phyloP scores from a whole-genome alignment of 1,140 invertebrate genomes.

The Daktulosphaira vitifoliae region DNA sequence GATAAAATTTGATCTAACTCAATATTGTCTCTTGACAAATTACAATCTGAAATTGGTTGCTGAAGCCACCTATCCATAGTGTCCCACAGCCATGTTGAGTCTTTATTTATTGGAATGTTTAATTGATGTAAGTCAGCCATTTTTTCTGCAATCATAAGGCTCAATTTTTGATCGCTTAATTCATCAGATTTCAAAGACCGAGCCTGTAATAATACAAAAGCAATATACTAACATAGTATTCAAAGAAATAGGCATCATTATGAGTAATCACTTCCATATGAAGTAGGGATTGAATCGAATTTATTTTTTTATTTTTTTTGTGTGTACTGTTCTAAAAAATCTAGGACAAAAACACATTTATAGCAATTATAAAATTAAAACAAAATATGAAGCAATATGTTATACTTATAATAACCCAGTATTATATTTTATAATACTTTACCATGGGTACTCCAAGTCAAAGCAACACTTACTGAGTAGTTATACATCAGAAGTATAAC shows the following conservation, averaged over 20 bases:
- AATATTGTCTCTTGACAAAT: neutral
- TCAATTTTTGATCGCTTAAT: conserved; percentile 64
- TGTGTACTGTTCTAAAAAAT: conserved; percentile 29
- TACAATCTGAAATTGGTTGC: neutral
- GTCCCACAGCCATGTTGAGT: conserved; percentile 87
- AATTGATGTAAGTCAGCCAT: conserved; percentile 84
- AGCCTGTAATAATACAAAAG: conserved; percentile 51
- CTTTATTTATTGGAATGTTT: conserved; percentile 88
- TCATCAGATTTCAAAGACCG: conserved; percentile 69
- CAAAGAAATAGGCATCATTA: neutral
- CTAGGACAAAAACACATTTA: conserved; percentile 30
- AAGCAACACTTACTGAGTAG: conserved; percentile 26
- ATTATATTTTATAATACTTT: no score
- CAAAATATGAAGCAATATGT: no score
- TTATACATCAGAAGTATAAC: conserved; percentile 12
- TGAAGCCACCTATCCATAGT: conserved; percentile 61
- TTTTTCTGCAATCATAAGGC: conserved; percentile 76
- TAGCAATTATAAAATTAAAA: no score
- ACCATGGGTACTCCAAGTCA: conserved; percentile 7
- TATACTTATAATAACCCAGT: no score
- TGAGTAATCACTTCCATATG: conserved; percentile 15
- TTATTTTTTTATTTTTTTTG: conserved; percentile 23
- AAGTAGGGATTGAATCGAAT: conserved; percentile 12
- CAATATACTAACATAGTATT: conserved; percentile 9
- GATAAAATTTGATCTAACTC: conserved; percentile 9